Conservation (phyloP, 2,888 invertebrate species). For the Tricholauxania praeusta region DNA sequence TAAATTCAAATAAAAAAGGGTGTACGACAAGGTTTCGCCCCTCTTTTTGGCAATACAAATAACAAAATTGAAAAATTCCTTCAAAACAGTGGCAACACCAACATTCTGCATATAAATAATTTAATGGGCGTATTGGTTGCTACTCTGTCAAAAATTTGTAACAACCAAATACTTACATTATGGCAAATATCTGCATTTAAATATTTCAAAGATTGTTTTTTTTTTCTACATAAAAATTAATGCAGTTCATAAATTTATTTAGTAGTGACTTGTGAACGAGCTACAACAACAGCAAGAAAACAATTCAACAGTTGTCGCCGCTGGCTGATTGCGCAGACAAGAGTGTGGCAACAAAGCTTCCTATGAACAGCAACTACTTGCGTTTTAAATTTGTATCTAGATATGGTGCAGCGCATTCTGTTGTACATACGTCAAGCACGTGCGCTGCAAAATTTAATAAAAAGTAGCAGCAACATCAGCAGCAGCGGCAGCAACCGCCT, state of each 20-base stretch:
- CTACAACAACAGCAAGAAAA: not conserved
- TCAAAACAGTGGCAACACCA: slow-evolving; percentile 15
- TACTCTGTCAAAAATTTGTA: slow-evolving; percentile 10
- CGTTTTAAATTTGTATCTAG: slow-evolving; percentile 4
- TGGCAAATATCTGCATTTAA: slow-evolving; percentile 24
- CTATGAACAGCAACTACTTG: slow-evolving; percentile 25
- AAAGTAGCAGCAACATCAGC: not conserved
- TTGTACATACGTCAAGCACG: slow-evolving; percentile 5
- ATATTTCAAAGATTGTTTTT: slow-evolving; percentile 9
- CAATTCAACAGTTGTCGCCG: slow-evolving; percentile 11
- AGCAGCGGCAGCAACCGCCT: not conserved
- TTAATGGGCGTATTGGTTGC: slow-evolving; percentile 9
- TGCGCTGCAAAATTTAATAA: slow-evolving; percentile 1
- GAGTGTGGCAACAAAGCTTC: slow-evolving; percentile 11
- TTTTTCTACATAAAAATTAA: not conserved
- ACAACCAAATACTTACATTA: not conserved
- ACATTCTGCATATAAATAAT: slow-evolving; percentile 3
- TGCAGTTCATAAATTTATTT: slow-evolving; percentile 29
- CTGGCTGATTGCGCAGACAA: slow-evolving; percentile 7
- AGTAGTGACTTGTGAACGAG: not conserved
- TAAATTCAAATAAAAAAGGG: no score
- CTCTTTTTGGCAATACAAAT: not conserved
- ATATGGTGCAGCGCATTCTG: not conserved
- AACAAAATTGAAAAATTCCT: slow-evolving; percentile 8
- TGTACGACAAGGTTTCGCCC: no score